Conservation (phyloP, 2,113 vertebrate genomes). For the Caranx ignobilis region DNA sequence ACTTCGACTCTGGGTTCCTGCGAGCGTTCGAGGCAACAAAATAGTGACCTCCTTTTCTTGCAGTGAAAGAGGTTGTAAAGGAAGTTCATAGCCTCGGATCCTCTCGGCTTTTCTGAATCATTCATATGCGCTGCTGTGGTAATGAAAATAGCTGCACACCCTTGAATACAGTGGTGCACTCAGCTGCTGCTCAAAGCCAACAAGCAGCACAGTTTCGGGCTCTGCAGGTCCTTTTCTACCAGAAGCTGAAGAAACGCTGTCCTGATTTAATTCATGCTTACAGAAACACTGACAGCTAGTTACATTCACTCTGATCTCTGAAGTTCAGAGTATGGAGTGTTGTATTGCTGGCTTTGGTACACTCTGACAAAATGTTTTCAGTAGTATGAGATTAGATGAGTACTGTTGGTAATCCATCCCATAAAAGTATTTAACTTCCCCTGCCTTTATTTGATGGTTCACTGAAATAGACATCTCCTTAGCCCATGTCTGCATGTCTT, state of each 20-base stretch:
- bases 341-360: not conserved
- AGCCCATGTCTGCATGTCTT: slow-evolving; percentile 34
- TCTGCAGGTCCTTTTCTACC: slow-evolving; percentile 49
- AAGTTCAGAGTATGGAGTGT: too few relatives aligned
- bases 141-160: slow-evolving; percentile 59
- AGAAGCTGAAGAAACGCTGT: slow-evolving; percentile 42
- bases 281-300: slow-evolving; percentile 4
- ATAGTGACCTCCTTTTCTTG: slow-evolving; percentile 65
- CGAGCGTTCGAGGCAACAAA: slow-evolving; percentile 40
- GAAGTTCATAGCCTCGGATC: slow-evolving; percentile 36
- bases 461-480: slow-evolving; percentile 36
- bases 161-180: slow-evolving; percentile 36
- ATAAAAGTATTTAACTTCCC: slow-evolving; percentile 29
- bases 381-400: slow-evolving; percentile 13
- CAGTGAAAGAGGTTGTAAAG: slow-evolving; percentile 45
- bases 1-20: slow-evolving; percentile 28
- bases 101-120: slow-evolving; percentile 69
- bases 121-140: slow-evolving; percentile 60
- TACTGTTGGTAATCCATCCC: slow-evolving; percentile 35
- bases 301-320: not conserved
- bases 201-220: slow-evolving; percentile 37
- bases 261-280: slow-evolving; percentile 32
- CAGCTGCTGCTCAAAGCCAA: slow-evolving; percentile 34
- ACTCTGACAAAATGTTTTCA: not conserved
- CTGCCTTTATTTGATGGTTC: slow-evolving; percentile 65